A percentile compares a stretch with the other conserved stretches of the same genome.
phyloP scores from a whole-genome alignment of 92 coral and sea anemone species.

The Siderastrea siderea region DNA sequence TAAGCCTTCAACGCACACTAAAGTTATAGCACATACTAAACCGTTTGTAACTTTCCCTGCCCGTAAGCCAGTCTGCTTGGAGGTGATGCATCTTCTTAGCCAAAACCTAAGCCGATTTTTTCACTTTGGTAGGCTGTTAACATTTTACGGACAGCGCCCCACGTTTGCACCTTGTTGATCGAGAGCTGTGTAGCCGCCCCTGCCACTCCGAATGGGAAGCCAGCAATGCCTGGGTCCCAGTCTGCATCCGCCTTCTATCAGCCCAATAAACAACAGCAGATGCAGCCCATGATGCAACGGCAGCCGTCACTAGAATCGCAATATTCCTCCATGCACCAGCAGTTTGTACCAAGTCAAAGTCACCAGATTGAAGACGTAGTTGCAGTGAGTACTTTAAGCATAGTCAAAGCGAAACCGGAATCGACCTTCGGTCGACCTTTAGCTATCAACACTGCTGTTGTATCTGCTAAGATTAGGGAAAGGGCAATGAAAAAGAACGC shows the following conservation, averaged over 20 bases:
- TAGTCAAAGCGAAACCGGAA: constrained; percentile 22
- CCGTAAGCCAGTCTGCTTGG: too few species aligned
- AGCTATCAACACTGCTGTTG: background rate
- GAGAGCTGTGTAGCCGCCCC: constrained; percentile 92
- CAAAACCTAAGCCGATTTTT: background rate
- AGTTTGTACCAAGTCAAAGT: constrained; percentile 45
- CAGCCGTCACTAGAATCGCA: constrained; percentile 59
- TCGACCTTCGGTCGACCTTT: constrained; percentile 13
- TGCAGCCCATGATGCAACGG: constrained; percentile 52
- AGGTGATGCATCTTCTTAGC: too few species aligned
- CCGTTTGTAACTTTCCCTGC: too few species aligned
- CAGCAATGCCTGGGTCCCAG: constrained; percentile 89
- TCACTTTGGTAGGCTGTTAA: constrained; percentile 78
- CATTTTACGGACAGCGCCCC: constrained; percentile 88
- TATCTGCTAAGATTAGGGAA: constrained; percentile 24
- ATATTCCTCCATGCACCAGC: constrained; percentile 34
- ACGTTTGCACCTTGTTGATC: constrained; percentile 77
- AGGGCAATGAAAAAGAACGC: constrained; percentile 21
- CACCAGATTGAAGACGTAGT: constrained; percentile 58
- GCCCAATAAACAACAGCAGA: constrained; percentile 76
- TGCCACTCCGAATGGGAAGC: constrained; percentile 85
- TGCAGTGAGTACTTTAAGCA: constrained; percentile 46
- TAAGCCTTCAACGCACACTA: too few species aligned
- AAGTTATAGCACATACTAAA: too few species aligned
- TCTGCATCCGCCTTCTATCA: constrained; percentile 88